Conservation (phyloP, 2,888 invertebrate genomes). For the Therioaphis trifolii region DNA sequence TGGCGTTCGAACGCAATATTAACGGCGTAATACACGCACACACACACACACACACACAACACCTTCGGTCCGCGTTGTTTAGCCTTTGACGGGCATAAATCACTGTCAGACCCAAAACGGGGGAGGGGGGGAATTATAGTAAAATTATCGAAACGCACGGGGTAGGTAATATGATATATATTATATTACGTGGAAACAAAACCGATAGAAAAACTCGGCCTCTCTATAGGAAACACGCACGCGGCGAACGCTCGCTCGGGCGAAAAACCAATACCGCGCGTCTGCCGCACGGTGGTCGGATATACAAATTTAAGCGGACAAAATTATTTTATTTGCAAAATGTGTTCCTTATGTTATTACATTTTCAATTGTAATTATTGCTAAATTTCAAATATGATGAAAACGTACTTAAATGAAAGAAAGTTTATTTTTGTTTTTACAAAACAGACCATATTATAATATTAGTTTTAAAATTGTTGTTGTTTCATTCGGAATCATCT, state of each 20-base stretch:
- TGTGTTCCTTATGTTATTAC: no score
- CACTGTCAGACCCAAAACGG: background rate
- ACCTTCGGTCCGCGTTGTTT: background rate
- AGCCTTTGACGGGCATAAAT: background rate
- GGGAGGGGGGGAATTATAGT: background rate
- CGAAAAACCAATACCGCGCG: background rate
- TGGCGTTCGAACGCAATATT: background rate
- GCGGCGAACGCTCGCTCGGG: background rate
- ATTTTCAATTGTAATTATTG: no score
- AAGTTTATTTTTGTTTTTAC: no score
- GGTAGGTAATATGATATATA: background rate
- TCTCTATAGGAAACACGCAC: background rate
- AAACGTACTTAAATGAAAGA: no score
- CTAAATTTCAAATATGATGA: no score
- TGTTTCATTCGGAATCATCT: no score
- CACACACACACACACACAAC: background rate
- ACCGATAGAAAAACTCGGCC: background rate
- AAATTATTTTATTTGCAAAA: no score
- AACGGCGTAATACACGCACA: background rate
- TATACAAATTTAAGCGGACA: no score
- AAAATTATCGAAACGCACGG: conserved; percentile 8
- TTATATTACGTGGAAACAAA: conserved; percentile 28
- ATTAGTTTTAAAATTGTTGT: no score
- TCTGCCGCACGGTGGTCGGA: no score
- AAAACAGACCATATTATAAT: no score